A percentile compares a stretch with the other conserved stretches of the same genome.
These are phyloP conservation scores for Yponomeuta malinellus DNA, from an alignment of 2,888 invertebrate species.

Conservation along the genomic window DNA sequence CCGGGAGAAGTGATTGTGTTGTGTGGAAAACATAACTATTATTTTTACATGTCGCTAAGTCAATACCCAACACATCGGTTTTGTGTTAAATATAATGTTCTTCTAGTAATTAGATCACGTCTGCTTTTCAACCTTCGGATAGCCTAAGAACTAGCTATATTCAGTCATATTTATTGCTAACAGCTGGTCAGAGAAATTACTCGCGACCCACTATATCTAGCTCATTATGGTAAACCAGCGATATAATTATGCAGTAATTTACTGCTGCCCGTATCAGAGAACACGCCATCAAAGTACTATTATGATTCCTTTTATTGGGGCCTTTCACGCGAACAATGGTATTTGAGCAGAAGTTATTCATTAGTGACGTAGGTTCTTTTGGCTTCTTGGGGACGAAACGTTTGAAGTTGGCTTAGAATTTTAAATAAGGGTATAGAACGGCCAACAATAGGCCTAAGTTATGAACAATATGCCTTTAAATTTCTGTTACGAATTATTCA, in stretches of 20 bases:
- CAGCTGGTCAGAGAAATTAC: background rate
- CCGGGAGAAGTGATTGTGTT: no score
- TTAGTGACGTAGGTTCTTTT: background rate
- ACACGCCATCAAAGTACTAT: slow-evolving; percentile 50
- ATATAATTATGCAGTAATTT: slow-evolving; percentile 63
- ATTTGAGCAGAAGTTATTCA: slow-evolving; percentile 23
- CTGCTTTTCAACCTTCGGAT: no score
- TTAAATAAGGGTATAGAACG: background rate
- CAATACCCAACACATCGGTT: no score
- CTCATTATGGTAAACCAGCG: slow-evolving; percentile 65
- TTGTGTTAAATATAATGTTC: no score
- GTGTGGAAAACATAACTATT: no score
- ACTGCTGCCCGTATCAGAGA: slow-evolving; percentile 59
- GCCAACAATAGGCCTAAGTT: background rate
- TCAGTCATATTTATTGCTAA: no score
- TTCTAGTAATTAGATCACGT: no score
- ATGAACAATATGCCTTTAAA: no score
- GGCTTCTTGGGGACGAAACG: background rate
- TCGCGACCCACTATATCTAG: slow-evolving; percentile 35
- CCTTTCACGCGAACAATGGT: slow-evolving; percentile 54
- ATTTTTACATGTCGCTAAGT: no score
- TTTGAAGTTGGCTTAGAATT: background rate
- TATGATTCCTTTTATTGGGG: slow-evolving; percentile 68
- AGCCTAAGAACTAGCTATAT: no score
- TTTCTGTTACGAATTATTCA: no score